Evolutionary conservation across 2,797 vertebrate genomes (phyloP).

Genomic region (Hydrolagus colliei): DNA sequence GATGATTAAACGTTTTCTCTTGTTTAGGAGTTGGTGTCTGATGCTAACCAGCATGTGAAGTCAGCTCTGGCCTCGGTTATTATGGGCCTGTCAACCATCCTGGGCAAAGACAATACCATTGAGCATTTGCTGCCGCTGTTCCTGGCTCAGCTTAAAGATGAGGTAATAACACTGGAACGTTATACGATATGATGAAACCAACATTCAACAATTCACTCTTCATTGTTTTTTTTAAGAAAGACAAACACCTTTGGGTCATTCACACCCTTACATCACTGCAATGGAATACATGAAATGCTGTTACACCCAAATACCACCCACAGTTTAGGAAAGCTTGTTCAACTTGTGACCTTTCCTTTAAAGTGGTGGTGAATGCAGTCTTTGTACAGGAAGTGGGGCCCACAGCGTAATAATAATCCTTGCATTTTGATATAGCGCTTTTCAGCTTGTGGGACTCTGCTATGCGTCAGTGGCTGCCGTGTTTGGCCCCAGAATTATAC

Average conservation of each 20-base stretch:
- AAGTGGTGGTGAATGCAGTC: background rate
- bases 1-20: background rate
- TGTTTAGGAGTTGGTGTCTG: conserved; percentile 70
- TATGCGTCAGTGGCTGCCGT: too few species aligned
- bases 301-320: too few species aligned
- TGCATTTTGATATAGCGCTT: too few species aligned
- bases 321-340: background rate
- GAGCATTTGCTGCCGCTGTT: conserved; percentile 77
- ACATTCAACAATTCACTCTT: too few species aligned
- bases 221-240: background rate
- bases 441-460: too few species aligned
- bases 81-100: conserved; percentile 76
- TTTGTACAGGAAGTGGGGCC: too few species aligned
- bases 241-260: background rate
- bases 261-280: background rate
- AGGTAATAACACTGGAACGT: conserved; percentile 51
- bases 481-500: too few species aligned
- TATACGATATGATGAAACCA: background rate
- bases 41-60: conserved; percentile 81
- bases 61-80: conserved; percentile 77
- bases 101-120: conserved; percentile 79
- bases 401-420: too few species aligned
- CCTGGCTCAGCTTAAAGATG: conserved; percentile 77
- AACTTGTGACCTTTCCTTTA: background rate
- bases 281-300: background rate